phyloP scores from a whole-genome alignment of 2,797 vertebrate species.

The Siniperca undulata region DNA sequence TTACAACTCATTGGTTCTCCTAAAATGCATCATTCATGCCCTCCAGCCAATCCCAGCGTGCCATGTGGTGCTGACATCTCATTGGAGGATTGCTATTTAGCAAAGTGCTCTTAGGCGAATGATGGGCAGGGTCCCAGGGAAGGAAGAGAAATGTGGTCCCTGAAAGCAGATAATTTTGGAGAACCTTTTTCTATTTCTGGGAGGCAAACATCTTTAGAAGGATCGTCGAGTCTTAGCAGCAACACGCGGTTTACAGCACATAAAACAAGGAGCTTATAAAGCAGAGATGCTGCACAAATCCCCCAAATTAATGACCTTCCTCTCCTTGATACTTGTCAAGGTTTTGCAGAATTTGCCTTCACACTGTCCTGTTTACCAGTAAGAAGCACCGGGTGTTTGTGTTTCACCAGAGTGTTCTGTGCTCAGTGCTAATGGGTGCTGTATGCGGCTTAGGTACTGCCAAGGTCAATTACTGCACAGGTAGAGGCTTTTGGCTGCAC shows the following conservation, averaged over 20 bases:
- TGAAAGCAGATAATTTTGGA: conserved; percentile 58
- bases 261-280: conserved; percentile 22
- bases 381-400: conserved; percentile 37
- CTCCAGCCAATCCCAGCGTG: conserved; percentile 84
- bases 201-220: conserved; percentile 41
- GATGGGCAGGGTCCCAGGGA: conserved; percentile 78
- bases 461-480: conserved; percentile 84
- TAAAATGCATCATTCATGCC: conserved; percentile 81
- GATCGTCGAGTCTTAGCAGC: conserved; percentile 29
- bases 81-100: conserved; percentile 86
- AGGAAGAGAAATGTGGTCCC: conserved; percentile 65
- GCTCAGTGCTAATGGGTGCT: conserved; percentile 70
- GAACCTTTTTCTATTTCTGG: conserved; percentile 42
- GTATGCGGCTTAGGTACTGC: conserved; percentile 72
- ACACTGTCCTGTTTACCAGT: conserved; percentile 24
- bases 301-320: conserved; percentile 6
- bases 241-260: conserved; percentile 8
- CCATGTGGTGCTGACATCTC: conserved; percentile 84
- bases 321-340: not conserved
- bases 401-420: conserved; percentile 53
- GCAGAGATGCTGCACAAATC: conserved; percentile 10
- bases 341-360: conserved; percentile 23
- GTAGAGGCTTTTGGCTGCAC: conserved; percentile 80
- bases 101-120: conserved; percentile 84
- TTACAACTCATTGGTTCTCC: conserved; percentile 81